phyloP scores from a whole-genome alignment of 2,797 vertebrate species.

The Saxicola maurus region DNA sequence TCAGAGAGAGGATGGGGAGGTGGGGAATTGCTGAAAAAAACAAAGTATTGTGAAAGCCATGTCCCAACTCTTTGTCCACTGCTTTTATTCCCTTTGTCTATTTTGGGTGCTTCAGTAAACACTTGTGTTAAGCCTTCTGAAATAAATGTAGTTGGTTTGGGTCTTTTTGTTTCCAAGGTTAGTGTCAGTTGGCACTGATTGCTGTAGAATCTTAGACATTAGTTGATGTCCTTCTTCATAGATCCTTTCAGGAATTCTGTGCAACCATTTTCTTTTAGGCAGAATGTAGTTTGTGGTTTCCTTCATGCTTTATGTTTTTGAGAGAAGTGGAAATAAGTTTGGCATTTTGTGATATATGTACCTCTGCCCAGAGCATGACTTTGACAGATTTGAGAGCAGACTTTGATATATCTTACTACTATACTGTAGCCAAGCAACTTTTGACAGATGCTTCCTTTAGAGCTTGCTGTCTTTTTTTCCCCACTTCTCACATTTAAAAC shows the following conservation, averaged over 20 bases:
- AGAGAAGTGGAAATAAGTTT: not conserved
- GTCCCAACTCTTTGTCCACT: not conserved
- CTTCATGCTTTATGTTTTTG: not conserved
- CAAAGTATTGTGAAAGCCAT: not conserved
- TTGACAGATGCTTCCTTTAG: not conserved
- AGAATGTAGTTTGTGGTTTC: not conserved
- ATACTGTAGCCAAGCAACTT: not conserved
- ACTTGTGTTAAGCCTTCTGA: not conserved
- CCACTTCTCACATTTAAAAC: not conserved
- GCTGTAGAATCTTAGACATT: not conserved
- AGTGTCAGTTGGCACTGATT: not conserved
- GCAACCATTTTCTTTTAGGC: not conserved
- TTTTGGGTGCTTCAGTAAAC: not conserved
- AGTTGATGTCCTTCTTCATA: not conserved
- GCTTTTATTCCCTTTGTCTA: not conserved
- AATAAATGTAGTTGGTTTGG: not conserved
- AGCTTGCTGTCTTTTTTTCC: not conserved
- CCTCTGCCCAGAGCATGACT: not conserved
- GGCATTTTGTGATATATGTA: not conserved
- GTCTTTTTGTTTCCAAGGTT: not conserved
- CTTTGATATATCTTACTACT: not conserved
- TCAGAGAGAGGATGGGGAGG: not conserved
- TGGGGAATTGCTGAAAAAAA: not conserved
- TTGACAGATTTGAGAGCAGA: conserved; percentile 1
- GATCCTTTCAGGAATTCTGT: not conserved